Conservation (phyloP, 2,888 invertebrate genomes). For the Tipula lateralis region DNA sequence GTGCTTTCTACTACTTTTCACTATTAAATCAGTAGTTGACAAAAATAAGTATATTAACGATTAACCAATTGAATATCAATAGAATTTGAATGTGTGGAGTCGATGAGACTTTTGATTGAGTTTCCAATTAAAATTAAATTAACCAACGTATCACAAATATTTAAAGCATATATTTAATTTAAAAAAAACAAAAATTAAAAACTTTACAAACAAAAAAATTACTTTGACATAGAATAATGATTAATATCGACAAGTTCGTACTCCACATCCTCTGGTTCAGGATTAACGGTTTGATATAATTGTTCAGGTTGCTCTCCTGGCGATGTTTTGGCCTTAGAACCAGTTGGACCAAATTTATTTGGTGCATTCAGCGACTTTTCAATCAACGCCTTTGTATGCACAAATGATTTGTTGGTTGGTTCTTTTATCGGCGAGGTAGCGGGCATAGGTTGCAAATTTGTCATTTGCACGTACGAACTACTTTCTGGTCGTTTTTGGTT, state of each 20-base stretch:
- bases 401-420: neutral
- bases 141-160: too few species aligned
- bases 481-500: neutral
- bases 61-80: too few species aligned
- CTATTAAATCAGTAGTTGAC: too few species aligned
- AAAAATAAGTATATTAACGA: too few species aligned
- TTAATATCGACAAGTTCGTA: neutral
- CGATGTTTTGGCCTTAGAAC: too few species aligned
- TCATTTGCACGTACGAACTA: neutral
- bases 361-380: too few species aligned
- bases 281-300: neutral
- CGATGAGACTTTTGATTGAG: too few species aligned
- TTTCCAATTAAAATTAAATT: too few species aligned
- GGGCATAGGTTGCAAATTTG: neutral
- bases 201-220: neutral
- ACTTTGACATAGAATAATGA: neutral
- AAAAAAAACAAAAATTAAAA: neutral
- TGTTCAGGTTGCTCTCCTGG: neutral
- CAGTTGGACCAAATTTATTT: too few species aligned
- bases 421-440: neutral
- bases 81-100: too few species aligned
- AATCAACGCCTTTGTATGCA: too few species aligned
- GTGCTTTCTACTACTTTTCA: too few species aligned
- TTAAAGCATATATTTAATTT: neutral
- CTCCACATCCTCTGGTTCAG: neutral